These are phyloP conservation scores for Pelecanus crispus DNA, from an alignment of 2,113 vertebrate species.

Conservation along the genomic window DNA sequence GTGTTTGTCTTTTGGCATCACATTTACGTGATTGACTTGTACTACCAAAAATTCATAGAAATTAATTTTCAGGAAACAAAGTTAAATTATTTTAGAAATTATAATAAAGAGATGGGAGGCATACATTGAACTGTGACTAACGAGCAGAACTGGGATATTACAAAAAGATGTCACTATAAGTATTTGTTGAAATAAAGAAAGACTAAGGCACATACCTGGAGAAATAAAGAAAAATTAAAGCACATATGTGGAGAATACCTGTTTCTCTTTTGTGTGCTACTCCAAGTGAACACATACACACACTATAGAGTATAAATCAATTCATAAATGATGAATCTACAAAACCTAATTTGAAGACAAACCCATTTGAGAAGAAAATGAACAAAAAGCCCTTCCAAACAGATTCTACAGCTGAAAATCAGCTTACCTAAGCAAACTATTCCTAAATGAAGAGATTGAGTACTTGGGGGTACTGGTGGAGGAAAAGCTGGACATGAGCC, in stretches of 20 bases:
- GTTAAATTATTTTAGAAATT: not conserved
- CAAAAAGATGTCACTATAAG: not conserved
- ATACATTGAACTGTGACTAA: not conserved
- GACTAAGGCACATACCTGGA: not conserved
- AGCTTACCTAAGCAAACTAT: not conserved
- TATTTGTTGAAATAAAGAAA: not conserved
- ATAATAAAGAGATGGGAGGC: not conserved
- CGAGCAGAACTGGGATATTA: not conserved
- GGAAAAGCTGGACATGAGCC: too few relatives aligned
- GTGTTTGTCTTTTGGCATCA: not conserved
- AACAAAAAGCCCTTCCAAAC: not conserved
- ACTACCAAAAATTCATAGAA: not conserved
- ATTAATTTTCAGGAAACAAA: not conserved
- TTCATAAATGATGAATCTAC: not conserved
- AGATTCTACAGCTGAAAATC: not conserved
- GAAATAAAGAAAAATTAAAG: not conserved
- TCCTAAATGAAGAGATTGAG: too few relatives aligned
- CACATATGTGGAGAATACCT: not conserved
- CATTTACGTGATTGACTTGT: not conserved
- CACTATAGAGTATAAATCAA: not conserved
- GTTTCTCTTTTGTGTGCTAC: not conserved
- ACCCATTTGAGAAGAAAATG: not conserved
- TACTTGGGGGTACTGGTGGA: too few relatives aligned
- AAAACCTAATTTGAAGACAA: not conserved
- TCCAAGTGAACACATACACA: not conserved